phyloP scores from a whole-genome alignment of 2,888 invertebrate species.

The Pocota personata region DNA sequence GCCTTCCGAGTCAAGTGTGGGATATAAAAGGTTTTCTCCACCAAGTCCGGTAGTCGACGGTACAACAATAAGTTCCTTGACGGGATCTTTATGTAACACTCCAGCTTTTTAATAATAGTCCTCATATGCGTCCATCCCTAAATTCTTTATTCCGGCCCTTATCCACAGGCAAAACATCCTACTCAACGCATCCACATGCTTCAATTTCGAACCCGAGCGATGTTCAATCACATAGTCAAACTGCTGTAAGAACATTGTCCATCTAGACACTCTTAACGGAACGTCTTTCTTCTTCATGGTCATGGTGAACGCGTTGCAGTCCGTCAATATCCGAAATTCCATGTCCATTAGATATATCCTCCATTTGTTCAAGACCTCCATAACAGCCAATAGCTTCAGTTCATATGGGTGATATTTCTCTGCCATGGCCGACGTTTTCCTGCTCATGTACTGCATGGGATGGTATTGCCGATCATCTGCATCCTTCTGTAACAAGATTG shows the following conservation, averaged over 20 bases:
- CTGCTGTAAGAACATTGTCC: constrained; percentile 10
- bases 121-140: not conserved
- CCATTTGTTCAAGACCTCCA: constrained; percentile 75
- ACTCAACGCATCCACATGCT: too few relatives aligned
- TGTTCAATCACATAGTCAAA: constrained; percentile 7
- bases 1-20: not conserved
- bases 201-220: not conserved
- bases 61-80: constrained; percentile 75
- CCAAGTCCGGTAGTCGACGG: not conserved
- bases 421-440: too few relatives aligned
- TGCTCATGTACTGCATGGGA: too few relatives aligned
- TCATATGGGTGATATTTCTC: too few relatives aligned
- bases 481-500: too few relatives aligned
- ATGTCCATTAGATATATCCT: constrained; percentile 60
- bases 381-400: constrained; percentile 75
- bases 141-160: not conserved
- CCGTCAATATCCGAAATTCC: constrained; percentile 50
- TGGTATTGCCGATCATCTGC: too few relatives aligned
- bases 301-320: constrained; percentile 72
- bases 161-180: not conserved
- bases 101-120: constrained; percentile 11
- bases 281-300: constrained; percentile 60
- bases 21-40: not conserved
- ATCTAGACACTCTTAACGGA: too few relatives aligned
- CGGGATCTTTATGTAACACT: constrained; percentile 32